A percentile compares a stretch with the other conserved stretches of the same genome.
phyloP scores from a whole-genome alignment of 64 coral and sea anemone species.

The Cladopsammia gracilis region DNA sequence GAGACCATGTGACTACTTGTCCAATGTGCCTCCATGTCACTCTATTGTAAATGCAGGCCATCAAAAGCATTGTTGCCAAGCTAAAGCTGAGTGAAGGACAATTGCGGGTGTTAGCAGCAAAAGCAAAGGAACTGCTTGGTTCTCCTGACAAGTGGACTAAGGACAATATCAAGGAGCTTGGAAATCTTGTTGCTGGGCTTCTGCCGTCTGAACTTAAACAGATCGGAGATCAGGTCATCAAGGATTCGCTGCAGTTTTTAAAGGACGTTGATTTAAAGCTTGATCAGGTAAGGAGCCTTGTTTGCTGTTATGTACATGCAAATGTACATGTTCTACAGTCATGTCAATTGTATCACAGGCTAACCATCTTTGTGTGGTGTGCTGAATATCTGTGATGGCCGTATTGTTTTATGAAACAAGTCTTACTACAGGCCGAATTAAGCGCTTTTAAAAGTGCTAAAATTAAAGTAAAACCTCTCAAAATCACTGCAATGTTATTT shows the following conservation, averaged over 20 bases:
- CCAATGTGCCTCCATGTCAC: no score
- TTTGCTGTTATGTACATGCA: background rate
- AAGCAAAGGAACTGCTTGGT: slow-evolving; percentile 76
- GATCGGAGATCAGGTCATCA: slow-evolving; percentile 72
- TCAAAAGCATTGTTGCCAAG: slow-evolving; percentile 61
- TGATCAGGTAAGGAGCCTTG: slow-evolving; percentile 77
- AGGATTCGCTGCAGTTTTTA: slow-evolving; percentile 61
- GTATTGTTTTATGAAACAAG: no score
- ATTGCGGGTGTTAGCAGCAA: slow-evolving; percentile 71
- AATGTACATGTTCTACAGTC: no score
- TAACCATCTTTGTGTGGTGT: no score
- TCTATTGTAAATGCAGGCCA: slow-evolving; percentile 27
- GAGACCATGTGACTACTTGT: no score
- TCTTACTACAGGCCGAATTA: no score
- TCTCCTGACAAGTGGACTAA: slow-evolving; percentile 82
- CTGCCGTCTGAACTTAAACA: slow-evolving; percentile 87
- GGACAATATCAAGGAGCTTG: slow-evolving; percentile 78
- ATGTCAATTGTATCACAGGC: no score
- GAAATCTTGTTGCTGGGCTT: slow-evolving; percentile 68
- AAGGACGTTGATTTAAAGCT: slow-evolving; percentile 78
- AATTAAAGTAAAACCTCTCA: no score
- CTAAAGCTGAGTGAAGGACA: slow-evolving; percentile 66
- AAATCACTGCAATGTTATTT: no score
- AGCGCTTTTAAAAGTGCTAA: no score
- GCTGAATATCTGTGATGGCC: no score